Conservation (phyloP, 35 echinoderm and acorn worm genomes). For the Anneissia japonica region DNA sequence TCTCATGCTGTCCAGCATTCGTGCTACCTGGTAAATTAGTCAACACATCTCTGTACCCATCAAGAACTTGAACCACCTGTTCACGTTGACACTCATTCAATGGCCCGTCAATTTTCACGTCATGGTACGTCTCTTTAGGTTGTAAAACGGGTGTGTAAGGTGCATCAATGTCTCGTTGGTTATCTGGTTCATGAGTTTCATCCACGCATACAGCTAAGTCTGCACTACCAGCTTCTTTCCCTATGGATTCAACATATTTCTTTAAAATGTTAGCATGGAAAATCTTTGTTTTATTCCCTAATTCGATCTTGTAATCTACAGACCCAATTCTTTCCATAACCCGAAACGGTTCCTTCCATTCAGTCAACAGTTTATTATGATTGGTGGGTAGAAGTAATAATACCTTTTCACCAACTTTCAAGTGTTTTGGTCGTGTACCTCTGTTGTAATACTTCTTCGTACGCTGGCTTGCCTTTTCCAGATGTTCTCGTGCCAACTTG, state of each 20-base stretch:
- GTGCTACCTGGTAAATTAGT: not conserved
- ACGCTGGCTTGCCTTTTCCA: not conserved
- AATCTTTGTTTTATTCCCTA: not conserved
- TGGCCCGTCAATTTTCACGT: not conserved
- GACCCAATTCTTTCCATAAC: not conserved
- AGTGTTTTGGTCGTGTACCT: not conserved
- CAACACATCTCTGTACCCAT: not conserved
- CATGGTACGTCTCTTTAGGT: not conserved
- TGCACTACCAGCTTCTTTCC: not conserved
- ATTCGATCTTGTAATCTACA: constrained; percentile 10
- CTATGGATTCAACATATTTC: not conserved
- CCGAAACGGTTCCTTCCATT: constrained; percentile 10
- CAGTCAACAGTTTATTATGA: constrained; percentile 6
- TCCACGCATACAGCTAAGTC: not conserved
- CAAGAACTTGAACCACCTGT: not conserved
- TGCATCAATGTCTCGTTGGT: not conserved
- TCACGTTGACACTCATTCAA: not conserved
- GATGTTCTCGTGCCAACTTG: not conserved
- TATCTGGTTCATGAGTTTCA: not conserved
- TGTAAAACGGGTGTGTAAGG: not conserved
- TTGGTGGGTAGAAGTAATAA: not conserved
- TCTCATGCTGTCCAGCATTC: not conserved
- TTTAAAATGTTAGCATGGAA: constrained; percentile 27
- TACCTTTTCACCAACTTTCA: not conserved
- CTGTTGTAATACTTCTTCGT: not conserved